Evolutionary conservation across 2,113 vertebrate species (phyloP), one percentile per base, ranked within the genome.

Genomic region (Gnathonemus longibarbis): DNA sequence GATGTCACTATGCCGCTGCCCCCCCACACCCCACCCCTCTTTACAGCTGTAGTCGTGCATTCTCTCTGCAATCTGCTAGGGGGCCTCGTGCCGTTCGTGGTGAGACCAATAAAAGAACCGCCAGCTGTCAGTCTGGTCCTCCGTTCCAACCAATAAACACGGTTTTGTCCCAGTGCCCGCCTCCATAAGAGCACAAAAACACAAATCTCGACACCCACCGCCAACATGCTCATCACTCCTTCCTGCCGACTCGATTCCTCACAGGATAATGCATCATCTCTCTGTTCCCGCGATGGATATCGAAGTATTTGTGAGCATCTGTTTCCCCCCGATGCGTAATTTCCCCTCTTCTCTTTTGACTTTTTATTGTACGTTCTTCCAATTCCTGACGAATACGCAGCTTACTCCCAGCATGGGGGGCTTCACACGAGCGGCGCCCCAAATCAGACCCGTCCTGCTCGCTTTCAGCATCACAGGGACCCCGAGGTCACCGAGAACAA

Each of bases 151-250:
- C 91, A 91, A 92, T 90, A 90, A 89, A 46, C 74, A 88, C n/a
- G 21, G 7, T 87, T 90, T 53, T 86, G 88, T 86, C 66, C 53
- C 88, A 92, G 90, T 88, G 91, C 90, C 88, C 70, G 91, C 85
- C 53, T 93, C 92, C 85, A 89, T 74, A 85, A 53, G 89, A 19
- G 90, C 91, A 91, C n/a, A 53, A 56, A 35, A 17, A 56, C 50
- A 87, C 17, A 91, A 90, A 62, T 84, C 84, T 84, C 89, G 90
- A 92, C 89, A 53, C 84, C 90, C 88, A 70, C 88, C 90, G 91
- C 91, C 93, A 92, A 92, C 80, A 90, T 93, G 93, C 92, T 93
- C 74, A 91, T 90, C 89, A 90, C 88, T 56, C 88, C 74, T 46
- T 89, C 89, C 88, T 90, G 90, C 31, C 87, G 10, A 24, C 21